Base-by-base conservation (phyloP, 2,113 vertebrate genomes). In the Lepus americanus region DNA sequence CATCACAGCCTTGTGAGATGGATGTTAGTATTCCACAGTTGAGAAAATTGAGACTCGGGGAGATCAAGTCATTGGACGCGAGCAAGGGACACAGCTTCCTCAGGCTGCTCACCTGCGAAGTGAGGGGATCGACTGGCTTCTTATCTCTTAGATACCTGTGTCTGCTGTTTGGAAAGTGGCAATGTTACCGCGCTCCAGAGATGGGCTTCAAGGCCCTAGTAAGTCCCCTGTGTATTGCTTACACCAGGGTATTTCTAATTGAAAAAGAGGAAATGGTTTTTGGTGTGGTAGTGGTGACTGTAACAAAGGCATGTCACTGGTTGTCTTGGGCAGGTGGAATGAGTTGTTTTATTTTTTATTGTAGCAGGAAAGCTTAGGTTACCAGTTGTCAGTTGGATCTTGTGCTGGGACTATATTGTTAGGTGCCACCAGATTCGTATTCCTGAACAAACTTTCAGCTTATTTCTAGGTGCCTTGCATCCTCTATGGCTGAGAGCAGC, bases 91-190 rank as follows among this genome's bases (percentile, higher is more conserved):
- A 25, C 20, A 61, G 44, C 44, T 6, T 44, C 69, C 27, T 76
- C 53, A 44, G 79, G 82, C 63, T 91, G 61, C 61, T 95, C 17
- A 55, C 29, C 29, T 92, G 44, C 22, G 23, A 84, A 73, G 79
- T 69, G 66, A 91, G 51, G 39, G 4, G 5, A 72, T 85, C 69
- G 78, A 88, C 80, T 55, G 22, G 13, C 44, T 44, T 44, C 44
- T 61, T 69, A 27, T 76, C 51, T 88, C 67, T 93, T 90, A 23
- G 20, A 83, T 59, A 55, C 29, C 59, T 36, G 63, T 66, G n/a
- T 33, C 66, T 44, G 14, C 23, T 74, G 5, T 7, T 7, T 36
- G 59, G 72, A 82, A 93, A 73, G 67, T 39, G 74, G 33, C 70
- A 44, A 78, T 51, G 67, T n/a, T 76, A 67, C 1, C 64, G 3